phyloP scores from a whole-genome alignment of 2,888 invertebrate species.

The Chloromyia formosa region DNA sequence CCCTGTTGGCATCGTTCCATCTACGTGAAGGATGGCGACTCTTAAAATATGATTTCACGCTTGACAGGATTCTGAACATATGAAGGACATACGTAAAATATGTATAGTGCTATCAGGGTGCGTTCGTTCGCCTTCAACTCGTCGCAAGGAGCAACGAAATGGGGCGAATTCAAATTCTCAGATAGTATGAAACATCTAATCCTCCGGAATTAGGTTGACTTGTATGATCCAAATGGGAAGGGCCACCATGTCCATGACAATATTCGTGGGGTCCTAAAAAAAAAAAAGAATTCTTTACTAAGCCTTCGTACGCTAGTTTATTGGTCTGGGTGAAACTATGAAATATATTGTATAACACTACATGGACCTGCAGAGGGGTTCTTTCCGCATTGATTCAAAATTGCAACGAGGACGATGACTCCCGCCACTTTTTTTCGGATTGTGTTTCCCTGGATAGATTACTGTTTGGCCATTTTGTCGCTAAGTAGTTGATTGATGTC shows the following conservation, averaged over 20 bases:
- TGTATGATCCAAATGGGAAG: neutral
- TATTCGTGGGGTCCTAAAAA: neutral
- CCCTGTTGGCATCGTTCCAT: constrained; percentile 16
- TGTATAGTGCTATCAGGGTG: constrained; percentile 2
- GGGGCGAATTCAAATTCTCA: neutral
- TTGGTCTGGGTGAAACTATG: neutral
- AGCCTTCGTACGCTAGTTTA: too few relatives aligned
- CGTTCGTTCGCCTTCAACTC: constrained; percentile 1
- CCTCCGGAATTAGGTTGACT: neutral
- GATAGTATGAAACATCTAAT: neutral
- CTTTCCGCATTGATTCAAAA: too few relatives aligned
- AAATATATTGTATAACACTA: constrained; percentile 17
- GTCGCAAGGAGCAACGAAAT: neutral
- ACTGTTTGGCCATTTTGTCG: constrained; percentile 24
- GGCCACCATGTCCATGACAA: neutral
- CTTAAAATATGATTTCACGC: constrained; percentile 40
- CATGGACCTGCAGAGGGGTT: neutral
- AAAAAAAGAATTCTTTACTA: neutral
- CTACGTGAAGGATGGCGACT: constrained; percentile 30
- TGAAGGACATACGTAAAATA: constrained; percentile 5
- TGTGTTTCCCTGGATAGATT: constrained; percentile 4
- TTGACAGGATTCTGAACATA: constrained; percentile 28
- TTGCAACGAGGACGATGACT: too few relatives aligned
- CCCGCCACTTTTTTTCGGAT: neutral
- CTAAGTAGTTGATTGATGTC: constrained; percentile 47